Evolutionary conservation across 2,797 vertebrate species (phyloP).

Genomic region (Carapus acus): DNA sequence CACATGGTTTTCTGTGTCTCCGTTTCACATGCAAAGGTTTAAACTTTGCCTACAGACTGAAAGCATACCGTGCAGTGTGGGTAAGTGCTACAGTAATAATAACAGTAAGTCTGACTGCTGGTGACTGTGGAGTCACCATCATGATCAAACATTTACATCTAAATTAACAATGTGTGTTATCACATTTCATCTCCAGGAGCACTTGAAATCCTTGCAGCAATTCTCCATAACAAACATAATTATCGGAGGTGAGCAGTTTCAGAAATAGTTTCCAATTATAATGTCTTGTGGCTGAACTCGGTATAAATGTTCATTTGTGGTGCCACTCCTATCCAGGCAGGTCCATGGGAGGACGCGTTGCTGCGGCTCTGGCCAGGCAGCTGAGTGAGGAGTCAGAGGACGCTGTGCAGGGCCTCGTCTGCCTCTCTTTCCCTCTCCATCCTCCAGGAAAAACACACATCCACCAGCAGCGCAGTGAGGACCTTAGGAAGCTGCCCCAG

Average conservation of each 20-base stretch:
- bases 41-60: slow-evolving; percentile 80
- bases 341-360: slow-evolving; percentile 89
- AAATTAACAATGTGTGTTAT: no score
- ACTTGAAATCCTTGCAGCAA: slow-evolving; percentile 74
- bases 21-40: slow-evolving; percentile 90
- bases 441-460: slow-evolving; percentile 76
- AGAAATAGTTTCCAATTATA: no score
- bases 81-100: slow-evolving; percentile 62
- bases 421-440: slow-evolving; percentile 88
- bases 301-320: no score
- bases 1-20: slow-evolving; percentile 76
- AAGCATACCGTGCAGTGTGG: slow-evolving; percentile 80
- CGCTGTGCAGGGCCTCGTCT: slow-evolving; percentile 81
- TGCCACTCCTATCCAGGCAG: slow-evolving; percentile 70
- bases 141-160: no score
- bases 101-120: no score
- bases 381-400: slow-evolving; percentile 58
- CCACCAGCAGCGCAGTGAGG: slow-evolving; percentile 78
- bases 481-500: slow-evolving; percentile 71
- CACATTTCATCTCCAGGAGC: slow-evolving; percentile 68
- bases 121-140: neutral
- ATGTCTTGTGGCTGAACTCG: no score
- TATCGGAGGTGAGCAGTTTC: slow-evolving; percentile 77
- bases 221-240: slow-evolving; percentile 76
- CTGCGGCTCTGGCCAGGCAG: slow-evolving; percentile 71